Percentiles rank a stretch among this genome's conserved stretches.
Conservation (phyloP, 2,797 vertebrate species). For the Steatocranus sp. region DNA sequence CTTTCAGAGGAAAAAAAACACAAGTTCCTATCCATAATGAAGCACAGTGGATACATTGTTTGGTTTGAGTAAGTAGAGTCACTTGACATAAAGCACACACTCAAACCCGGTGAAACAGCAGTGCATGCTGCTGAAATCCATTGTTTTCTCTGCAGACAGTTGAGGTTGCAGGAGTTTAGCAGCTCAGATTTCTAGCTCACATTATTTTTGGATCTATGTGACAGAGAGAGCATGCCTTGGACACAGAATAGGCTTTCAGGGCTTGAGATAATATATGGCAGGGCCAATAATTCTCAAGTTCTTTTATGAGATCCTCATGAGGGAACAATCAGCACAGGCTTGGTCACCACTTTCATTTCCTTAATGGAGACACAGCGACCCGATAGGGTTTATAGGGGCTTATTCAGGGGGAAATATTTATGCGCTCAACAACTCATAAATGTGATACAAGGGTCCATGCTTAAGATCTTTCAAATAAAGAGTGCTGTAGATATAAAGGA, state of each 20-base stretch:
- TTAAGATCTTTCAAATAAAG: slow-evolving; percentile 17
- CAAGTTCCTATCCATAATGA: slow-evolving; percentile 20
- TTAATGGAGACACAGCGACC: slow-evolving; percentile 63
- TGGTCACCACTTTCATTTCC: slow-evolving; percentile 59
- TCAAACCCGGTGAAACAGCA: slow-evolving; percentile 15
- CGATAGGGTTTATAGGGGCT: slow-evolving; percentile 38
- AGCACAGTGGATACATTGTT: slow-evolving; percentile 64
- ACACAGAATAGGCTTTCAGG: slow-evolving; percentile 21
- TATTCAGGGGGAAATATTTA: slow-evolving; percentile 47
- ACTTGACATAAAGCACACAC: slow-evolving; percentile 59
- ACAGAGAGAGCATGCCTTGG: background rate
- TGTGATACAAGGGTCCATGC: slow-evolving; percentile 4
- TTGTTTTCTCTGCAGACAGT: slow-evolving; percentile 48
- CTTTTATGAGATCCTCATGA: slow-evolving; percentile 57
- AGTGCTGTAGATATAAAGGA: background rate
- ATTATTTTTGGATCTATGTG: slow-evolving; percentile 29
- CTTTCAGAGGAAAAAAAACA: background rate
- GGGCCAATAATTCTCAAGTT: slow-evolving; percentile 43
- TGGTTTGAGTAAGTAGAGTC: slow-evolving; percentile 66
- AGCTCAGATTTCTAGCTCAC: slow-evolving; percentile 29
- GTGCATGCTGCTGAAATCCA: slow-evolving; percentile 33
- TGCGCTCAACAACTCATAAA: slow-evolving; percentile 46
- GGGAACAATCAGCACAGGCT: slow-evolving; percentile 43
- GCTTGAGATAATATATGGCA: slow-evolving; percentile 27
- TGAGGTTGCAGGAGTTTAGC: slow-evolving; percentile 37